Percentiles rank a stretch among this genome's conserved stretches.
phyloP scores from a whole-genome alignment of 1,140 invertebrate species.

The Brachionus asplanchnoidis region DNA sequence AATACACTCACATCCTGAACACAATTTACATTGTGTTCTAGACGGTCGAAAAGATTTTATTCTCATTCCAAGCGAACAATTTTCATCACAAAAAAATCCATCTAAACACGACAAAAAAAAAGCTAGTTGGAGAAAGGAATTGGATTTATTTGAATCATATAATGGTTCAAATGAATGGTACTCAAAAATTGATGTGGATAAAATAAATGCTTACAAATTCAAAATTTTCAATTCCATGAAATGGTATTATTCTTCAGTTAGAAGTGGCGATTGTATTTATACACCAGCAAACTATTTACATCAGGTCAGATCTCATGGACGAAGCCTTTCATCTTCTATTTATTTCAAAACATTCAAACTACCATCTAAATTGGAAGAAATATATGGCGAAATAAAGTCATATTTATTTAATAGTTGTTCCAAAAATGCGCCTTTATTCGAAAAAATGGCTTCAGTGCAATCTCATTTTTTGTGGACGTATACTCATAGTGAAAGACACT shows the following conservation, averaged over 20 bases:
- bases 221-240: conserved; percentile 47
- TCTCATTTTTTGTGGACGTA: conserved; percentile 16
- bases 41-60: conserved; percentile 56
- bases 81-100: conserved; percentile 47
- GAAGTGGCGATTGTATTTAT: conserved; percentile 54
- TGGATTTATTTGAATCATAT: conserved; percentile 35
- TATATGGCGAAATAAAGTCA: not conserved
- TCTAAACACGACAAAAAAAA: conserved; percentile 49
- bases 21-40: conserved; percentile 54
- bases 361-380: not conserved
- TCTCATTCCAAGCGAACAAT: conserved; percentile 42
- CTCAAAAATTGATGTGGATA: conserved; percentile 52
- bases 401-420: conserved; percentile 3
- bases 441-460: not conserved
- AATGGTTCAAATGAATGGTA: conserved; percentile 50
- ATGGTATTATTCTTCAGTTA: conserved; percentile 52
- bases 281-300: conserved; percentile 55
- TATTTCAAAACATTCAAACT: conserved; percentile 32
- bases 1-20: conserved; percentile 53
- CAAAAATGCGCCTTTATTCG: conserved; percentile 23
- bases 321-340: conserved; percentile 51
- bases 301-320: conserved; percentile 54
- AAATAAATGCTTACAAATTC: conserved; percentile 52
- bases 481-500: conserved; percentile 30
- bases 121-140: conserved; percentile 30